phyloP scores from a whole-genome alignment of 2,888 invertebrate genomes.

The Rhingia campestris region DNA sequence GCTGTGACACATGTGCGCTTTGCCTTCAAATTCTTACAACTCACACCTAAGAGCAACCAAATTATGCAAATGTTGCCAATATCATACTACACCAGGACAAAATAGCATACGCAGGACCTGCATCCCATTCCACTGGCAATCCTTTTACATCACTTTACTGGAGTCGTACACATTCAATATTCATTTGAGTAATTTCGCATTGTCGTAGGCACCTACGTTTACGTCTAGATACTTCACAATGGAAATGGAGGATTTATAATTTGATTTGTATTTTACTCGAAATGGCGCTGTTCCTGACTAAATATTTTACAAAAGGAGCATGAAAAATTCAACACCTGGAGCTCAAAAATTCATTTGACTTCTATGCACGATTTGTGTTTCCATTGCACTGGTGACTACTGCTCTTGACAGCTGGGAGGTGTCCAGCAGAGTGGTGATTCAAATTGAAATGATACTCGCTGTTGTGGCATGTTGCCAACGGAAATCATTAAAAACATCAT shows the following conservation, averaged over 20 bases:
- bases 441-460: not conserved
- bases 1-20: not conserved
- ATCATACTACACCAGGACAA: not conserved
- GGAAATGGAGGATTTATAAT: not conserved
- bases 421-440: not conserved
- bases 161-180: not conserved
- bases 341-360: too few relatives aligned
- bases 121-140: not conserved
- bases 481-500: not conserved
- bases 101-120: not conserved
- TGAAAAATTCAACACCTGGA: too few relatives aligned
- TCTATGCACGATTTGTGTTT: not conserved
- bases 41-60: not conserved
- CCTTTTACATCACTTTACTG: not conserved
- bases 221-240: not conserved
- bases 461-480: conserved; percentile 1
- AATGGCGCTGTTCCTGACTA: too few relatives aligned
- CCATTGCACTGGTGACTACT: not conserved
- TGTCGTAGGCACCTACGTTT: not conserved
- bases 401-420: not conserved
- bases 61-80: not conserved
- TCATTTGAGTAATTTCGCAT: not conserved
- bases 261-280: not conserved
- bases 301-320: too few relatives aligned
- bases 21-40: not conserved